These are phyloP conservation scores for Emydoidea blandingii DNA, from an alignment of 2,797 vertebrate genomes.

Conservation along the genomic window DNA sequence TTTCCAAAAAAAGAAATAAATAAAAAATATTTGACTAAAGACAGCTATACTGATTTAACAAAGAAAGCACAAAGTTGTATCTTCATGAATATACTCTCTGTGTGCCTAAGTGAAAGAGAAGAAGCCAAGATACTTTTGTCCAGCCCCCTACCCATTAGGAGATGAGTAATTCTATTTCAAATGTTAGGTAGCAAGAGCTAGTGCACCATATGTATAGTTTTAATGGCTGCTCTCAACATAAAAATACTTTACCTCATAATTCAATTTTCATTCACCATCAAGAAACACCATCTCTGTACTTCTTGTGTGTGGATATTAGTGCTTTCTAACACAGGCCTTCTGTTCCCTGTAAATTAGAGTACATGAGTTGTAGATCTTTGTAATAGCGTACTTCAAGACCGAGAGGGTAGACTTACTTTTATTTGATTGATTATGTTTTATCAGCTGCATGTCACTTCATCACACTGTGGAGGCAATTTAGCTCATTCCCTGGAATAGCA, in stretches of 20 bases:
- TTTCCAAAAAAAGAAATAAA: background rate
- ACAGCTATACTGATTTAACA: slow-evolving; percentile 3
- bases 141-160: background rate
- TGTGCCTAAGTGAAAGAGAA: background rate
- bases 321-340: slow-evolving; percentile 23
- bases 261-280: slow-evolving; percentile 9
- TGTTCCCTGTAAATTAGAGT: slow-evolving; percentile 48
- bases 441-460: slow-evolving; percentile 80
- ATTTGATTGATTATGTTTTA: slow-evolving; percentile 78
- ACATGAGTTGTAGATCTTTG: slow-evolving; percentile 28
- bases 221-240: slow-evolving; percentile 41
- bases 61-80: slow-evolving; percentile 6
- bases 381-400: slow-evolving; percentile 41
- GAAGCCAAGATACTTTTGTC: background rate
- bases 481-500: slow-evolving; percentile 66
- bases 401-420: slow-evolving; percentile 34
- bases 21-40: slow-evolving; percentile 30
- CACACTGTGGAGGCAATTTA: slow-evolving; percentile 82
- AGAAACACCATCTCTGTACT: background rate
- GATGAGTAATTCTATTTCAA: background rate
- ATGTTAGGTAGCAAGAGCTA: background rate
- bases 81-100: background rate
- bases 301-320: slow-evolving; percentile 23
- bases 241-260: slow-evolving; percentile 39
- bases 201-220: background rate